Evolutionary conservation across 2,113 vertebrate species (phyloP).

Genomic region (Corvus cornix): DNA sequence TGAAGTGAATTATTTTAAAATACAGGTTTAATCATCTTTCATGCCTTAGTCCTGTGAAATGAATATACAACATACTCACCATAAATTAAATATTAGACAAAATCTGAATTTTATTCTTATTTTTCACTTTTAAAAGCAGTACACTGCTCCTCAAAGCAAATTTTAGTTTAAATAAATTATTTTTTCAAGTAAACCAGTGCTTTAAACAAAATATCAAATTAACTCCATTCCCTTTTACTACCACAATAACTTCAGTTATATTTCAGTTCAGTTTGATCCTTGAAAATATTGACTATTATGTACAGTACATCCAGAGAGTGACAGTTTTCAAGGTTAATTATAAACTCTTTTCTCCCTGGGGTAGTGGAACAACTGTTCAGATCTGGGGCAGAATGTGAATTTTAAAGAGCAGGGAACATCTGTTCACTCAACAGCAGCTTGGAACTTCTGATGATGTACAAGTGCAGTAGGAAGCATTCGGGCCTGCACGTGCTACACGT

Average conservation of each 20-base stretch:
- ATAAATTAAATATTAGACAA: not conserved
- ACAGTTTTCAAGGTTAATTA: not conserved
- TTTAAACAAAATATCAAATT: not conserved
- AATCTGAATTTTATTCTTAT: not conserved
- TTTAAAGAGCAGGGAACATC: not conserved
- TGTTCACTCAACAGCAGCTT: not conserved
- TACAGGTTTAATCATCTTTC: not conserved
- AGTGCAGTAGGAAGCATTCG: not conserved
- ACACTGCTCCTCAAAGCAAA: not conserved
- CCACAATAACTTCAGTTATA: not conserved
- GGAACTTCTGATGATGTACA: not conserved
- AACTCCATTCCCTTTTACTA: not conserved
- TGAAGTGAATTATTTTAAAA: not conserved
- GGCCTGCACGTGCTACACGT: not conserved
- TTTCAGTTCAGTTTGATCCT: not conserved
- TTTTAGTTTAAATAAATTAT: not conserved
- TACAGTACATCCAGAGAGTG: not conserved
- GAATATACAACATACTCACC: not conserved
- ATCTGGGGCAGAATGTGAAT: not conserved
- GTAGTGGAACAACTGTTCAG: not conserved
- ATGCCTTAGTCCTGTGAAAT: not conserved
- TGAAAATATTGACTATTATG: not conserved
- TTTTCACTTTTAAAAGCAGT: not conserved
- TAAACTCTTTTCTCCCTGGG: not conserved
- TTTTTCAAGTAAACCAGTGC: not conserved